Base-by-base conservation (phyloP, 1,140 invertebrate genomes). In the Acyrthosiphon pisum region DNA sequence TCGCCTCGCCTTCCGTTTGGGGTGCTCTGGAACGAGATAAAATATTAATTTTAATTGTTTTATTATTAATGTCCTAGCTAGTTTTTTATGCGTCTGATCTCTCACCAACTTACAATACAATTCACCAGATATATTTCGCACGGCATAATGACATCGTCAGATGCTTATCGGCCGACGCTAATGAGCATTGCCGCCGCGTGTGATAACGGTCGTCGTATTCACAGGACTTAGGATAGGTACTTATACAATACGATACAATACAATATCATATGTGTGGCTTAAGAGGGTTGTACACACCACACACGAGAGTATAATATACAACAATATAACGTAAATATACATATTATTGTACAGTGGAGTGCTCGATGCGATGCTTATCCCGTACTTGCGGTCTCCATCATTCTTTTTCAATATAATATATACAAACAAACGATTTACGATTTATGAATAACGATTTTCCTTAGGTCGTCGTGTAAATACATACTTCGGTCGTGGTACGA, bases 101-200 rank as follows among this genome's bases (percentile, higher is more conserved):
- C 56, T 68, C 6, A 14, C 30, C 60, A 30, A 68, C 30, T 68
- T 68, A n/a, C 11, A 68, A 14, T 37, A 81, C 20, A 6, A 35
- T 76, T 76, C 9, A 18, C n/a, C 14, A 2, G 11, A 4, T 76
- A n/a, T 6, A 76, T 81, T 81, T 50, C 44, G 50, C 30, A 53
- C n/a, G 48, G 2, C 23, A 41, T 60, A 68, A 90, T 22, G 44
- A 68, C n/a, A 60, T 76, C 60, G 90, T 91, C 90, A 91, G 90
- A 91, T 91, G 60, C 26, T 76, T 91, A 91, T 91, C 90, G 30
- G 7, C 11, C 41, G 60, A 91, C 60, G 60, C 90, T 91, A 91
- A 91, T 91, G 90, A 91, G 90, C 56, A 68, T 30, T 60, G 26
- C 60, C 44, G 18, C 60, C 22, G 14, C 22, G 48, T 37, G 46